Percentiles rank a stretch among this genome's conserved stretches.
These are phyloP conservation scores for Deilephila porcellus DNA, from an alignment of 2,888 invertebrate species.

Conservation along the genomic window DNA sequence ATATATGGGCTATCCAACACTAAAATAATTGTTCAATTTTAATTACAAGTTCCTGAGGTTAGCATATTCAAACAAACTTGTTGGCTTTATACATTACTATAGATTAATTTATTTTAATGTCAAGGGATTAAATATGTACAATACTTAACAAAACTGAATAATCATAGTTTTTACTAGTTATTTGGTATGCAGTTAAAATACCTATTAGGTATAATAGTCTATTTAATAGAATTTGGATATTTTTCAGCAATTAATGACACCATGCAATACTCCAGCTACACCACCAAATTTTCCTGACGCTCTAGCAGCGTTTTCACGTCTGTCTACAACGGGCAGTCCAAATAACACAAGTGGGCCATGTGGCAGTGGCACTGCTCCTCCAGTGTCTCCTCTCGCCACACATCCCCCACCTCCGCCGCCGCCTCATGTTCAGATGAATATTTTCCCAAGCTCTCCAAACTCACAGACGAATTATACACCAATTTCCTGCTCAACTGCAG, in stretches of 20 bases:
- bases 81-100: no score
- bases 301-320: constrained; percentile 93
- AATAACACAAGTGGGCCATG: constrained; percentile 65
- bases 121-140: no score
- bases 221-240: constrained; percentile 18
- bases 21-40: no score
- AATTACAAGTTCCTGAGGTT: no score
- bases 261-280: constrained; percentile 97
- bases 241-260: constrained; percentile 91
- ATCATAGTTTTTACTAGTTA: no score
- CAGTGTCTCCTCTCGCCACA: constrained; percentile 76
- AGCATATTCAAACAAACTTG: no score
- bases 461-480: constrained; percentile 73
- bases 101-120: no score
- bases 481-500: constrained; percentile 80
- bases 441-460: constrained; percentile 69
- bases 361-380: constrained; percentile 63
- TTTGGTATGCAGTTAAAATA: not conserved
- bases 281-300: constrained; percentile 97
- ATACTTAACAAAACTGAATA: no score
- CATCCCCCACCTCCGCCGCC: constrained; percentile 68
- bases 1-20: no score
- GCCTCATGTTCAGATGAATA: constrained; percentile 65
- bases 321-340: constrained; percentile 89
- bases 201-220: not conserved